A percentile compares a stretch with the other conserved stretches of the same genome.
Evolutionary conservation across 2,888 invertebrate genomes (phyloP).

Genomic region (Mythimna vitellina): DNA sequence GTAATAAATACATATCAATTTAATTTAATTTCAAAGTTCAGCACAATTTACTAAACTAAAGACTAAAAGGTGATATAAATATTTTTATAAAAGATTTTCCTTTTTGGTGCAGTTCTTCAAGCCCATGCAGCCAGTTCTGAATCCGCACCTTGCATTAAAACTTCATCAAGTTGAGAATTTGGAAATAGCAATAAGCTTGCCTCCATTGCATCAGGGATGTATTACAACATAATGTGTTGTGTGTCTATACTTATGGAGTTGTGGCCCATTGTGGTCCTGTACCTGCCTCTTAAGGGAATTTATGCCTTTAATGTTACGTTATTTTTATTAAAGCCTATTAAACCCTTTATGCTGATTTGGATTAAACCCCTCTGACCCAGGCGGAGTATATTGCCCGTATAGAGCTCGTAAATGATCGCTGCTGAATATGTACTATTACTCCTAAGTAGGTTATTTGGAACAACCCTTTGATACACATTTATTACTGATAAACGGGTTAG

Average conservation of each 20-base stretch:
- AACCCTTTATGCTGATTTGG: slow-evolving; percentile 43
- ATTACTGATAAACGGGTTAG: slow-evolving; percentile 12
- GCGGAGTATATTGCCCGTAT: slow-evolving; percentile 47
- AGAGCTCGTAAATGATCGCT: slow-evolving; percentile 50
- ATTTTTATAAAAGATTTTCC: no score
- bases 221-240: neutral
- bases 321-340: slow-evolving; percentile 31
- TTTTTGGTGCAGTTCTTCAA: no score
- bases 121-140: no score
- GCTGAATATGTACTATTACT: slow-evolving; percentile 50
- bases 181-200: neutral
- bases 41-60: no score
- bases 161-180: no score
- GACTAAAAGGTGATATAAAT: no score
- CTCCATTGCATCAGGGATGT: neutral
- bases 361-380: slow-evolving; percentile 21
- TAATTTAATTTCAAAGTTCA: no score
- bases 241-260: no score
- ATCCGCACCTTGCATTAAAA: no score
- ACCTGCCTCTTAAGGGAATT: no score
- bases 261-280: neutral
- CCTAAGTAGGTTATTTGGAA: slow-evolving; percentile 31
- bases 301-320: neutral
- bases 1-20: no score
- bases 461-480: slow-evolving; percentile 21